Base-by-base conservation (phyloP, 2,888 invertebrate species). In the Lymantria dispar region DNA sequence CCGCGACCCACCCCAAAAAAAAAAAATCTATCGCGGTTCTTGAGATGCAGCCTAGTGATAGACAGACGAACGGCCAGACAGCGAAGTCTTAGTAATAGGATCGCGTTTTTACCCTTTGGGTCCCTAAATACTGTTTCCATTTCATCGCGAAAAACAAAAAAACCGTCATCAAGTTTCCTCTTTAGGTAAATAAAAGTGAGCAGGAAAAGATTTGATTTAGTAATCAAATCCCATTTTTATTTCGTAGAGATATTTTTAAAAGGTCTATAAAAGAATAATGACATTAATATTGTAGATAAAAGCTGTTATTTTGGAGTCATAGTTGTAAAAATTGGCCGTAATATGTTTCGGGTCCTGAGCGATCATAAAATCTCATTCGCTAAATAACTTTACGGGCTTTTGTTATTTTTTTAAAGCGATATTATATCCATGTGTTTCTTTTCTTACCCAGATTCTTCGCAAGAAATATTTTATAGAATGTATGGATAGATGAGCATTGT, bases 231-330 rank as follows among this genome's bases (percentile, higher is more conserved):
- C 43, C 22, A 15, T 40, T 48, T 54, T 64, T 58, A 50, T 56
- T 22, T 48, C 53, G 43, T 33, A 48, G 51, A 51, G 51, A 50
- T 57, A 59, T 63, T 62, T 51, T 65, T 70, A 38, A 38, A 74
- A 62, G 56, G 53, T 47, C 62, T 67, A 72, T 80, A 76, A 83
- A 80, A 74, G 54, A 45, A 57, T 57, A 66, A 74, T 64, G 75
- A 68, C 72, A 78, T 80, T 79, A 79, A 81, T 77, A 73, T 76
- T 61, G 70, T 55, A 71, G 76, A 80, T 81, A 80, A 81, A 80
- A 78, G 61, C 57, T 48, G 58, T 72, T 71, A 72, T 60, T 62
- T 62, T 52, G 54, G 64, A 74, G 70, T 67, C 70, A 64, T 66
- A 72, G 79, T 72, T 68, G 69, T 80, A 82, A 83, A 83, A 80